Evolutionary conservation across 2,888 invertebrate species (phyloP).

Genomic region (Metellina segmentata): DNA sequence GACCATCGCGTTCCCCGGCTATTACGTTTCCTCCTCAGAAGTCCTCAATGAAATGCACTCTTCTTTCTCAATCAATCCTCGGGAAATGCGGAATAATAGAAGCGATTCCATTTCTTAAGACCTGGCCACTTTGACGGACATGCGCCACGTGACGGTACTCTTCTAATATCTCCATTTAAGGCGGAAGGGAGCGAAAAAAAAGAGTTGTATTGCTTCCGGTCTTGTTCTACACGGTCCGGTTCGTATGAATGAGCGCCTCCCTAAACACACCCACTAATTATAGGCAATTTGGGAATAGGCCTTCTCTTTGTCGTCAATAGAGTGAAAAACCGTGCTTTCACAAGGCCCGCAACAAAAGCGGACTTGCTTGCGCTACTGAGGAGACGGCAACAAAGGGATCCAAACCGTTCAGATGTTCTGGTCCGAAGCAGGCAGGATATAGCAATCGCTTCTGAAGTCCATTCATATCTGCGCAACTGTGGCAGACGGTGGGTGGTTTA

Average conservation of each 20-base stretch:
- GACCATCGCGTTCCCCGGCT: too few species aligned
- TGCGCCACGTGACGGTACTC: constrained; percentile 56
- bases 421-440: background rate
- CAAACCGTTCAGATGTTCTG: constrained; percentile 15
- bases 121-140: constrained; percentile 71
- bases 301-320: constrained; percentile 41
- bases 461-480: too few species aligned
- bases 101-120: constrained; percentile 34
- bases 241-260: constrained; percentile 44
- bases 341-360: constrained; percentile 23
- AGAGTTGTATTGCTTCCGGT: constrained; percentile 61
- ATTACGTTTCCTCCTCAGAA: too few species aligned
- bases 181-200: background rate
- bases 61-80: constrained; percentile 55
- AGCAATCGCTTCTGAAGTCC: too few species aligned
- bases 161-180: constrained; percentile 8
- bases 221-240: constrained; percentile 59
- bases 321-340: constrained; percentile 49
- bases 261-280: constrained; percentile 64
- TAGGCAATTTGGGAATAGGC: constrained; percentile 52
- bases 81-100: constrained; percentile 16
- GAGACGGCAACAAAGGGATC: constrained; percentile 18
- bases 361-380: constrained; percentile 21
- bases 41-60: constrained; percentile 16
- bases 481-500: too few species aligned